Percentiles rank a stretch among this genome's conserved stretches.
Evolutionary conservation across 2,113 vertebrate species (phyloP).

Genomic region (Xerus inauris): DNA sequence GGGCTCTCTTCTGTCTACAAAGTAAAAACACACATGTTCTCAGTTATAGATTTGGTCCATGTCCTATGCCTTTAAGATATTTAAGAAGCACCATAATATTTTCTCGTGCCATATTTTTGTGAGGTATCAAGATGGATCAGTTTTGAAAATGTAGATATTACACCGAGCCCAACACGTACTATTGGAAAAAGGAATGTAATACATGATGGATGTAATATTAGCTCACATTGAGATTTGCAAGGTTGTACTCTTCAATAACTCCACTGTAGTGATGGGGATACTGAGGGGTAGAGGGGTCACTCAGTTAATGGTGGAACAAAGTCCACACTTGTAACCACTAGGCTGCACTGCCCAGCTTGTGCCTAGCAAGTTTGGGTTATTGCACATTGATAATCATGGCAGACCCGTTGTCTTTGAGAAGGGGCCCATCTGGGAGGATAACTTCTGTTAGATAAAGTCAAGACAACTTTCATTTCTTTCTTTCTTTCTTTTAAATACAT

Average conservation of each 20-base stretch:
- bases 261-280: too few relatives aligned
- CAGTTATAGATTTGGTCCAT: not conserved
- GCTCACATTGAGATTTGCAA: not conserved
- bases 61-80: slow-evolving; percentile 41
- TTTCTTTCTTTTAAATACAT: too few relatives aligned
- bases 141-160: not conserved
- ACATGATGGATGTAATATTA: too few relatives aligned
- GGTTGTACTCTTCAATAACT: not conserved
- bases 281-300: not conserved
- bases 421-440: not conserved
- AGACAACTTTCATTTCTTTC: not conserved
- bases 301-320: not conserved
- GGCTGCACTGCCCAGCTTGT: not conserved
- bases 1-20: slow-evolving; percentile 15
- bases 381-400: not conserved
- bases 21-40: not conserved
- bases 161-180: not conserved
- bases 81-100: not conserved
- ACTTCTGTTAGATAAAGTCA: not conserved
- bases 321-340: not conserved
- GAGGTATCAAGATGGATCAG: not conserved
- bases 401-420: not conserved
- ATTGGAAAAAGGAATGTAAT: not conserved
- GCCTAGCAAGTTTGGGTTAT: not conserved
- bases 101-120: slow-evolving; percentile 14